Percentiles rank a stretch among this genome's conserved stretches.
Conservation (phyloP, 35 echinoderm and acorn worm species). For the Nesometra sesokonis region DNA sequence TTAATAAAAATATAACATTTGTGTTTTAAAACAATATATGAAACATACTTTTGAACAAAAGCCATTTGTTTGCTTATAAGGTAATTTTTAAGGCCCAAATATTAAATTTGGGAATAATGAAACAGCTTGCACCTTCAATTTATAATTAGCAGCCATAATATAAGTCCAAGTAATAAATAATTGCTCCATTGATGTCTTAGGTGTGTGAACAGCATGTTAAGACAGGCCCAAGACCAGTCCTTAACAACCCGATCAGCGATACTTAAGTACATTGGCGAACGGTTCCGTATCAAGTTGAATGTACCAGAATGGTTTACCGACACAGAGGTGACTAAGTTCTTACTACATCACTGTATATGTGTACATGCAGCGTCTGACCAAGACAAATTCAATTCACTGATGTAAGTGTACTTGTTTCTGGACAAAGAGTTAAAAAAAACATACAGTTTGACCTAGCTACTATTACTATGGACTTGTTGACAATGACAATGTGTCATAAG, state of each 20-base stretch:
- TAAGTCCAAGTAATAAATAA: not conserved
- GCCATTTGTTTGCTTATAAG: too few species aligned
- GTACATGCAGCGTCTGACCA: slow-evolving; percentile 49
- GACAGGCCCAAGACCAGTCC: slow-evolving; percentile 49
- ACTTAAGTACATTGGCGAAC: slow-evolving; percentile 55
- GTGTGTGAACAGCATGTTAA: slow-evolving; percentile 73
- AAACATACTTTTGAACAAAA: too few species aligned
- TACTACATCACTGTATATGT: slow-evolving; percentile 74
- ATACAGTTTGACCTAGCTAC: too few species aligned
- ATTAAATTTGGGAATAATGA: too few species aligned
- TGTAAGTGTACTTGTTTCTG: slow-evolving; percentile 49
- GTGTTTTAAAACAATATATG: too few species aligned
- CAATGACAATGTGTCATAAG: too few species aligned
- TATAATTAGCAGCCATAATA: too few species aligned
- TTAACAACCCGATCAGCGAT: slow-evolving; percentile 28
- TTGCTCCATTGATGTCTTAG: slow-evolving; percentile 7
- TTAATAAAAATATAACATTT: too few species aligned
- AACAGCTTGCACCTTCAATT: too few species aligned
- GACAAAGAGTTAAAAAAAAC: too few species aligned
- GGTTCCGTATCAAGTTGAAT: slow-evolving; percentile 55
- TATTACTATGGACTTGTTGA: too few species aligned
- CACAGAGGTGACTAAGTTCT: slow-evolving; percentile 46
- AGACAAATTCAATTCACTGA: slow-evolving; percentile 76
- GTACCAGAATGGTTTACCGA: slow-evolving; percentile 67
- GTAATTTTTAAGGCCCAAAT: too few species aligned